Evolutionary conservation across 2,888 invertebrate species (phyloP).

Genomic region (Leptopterna dolabrata): DNA sequence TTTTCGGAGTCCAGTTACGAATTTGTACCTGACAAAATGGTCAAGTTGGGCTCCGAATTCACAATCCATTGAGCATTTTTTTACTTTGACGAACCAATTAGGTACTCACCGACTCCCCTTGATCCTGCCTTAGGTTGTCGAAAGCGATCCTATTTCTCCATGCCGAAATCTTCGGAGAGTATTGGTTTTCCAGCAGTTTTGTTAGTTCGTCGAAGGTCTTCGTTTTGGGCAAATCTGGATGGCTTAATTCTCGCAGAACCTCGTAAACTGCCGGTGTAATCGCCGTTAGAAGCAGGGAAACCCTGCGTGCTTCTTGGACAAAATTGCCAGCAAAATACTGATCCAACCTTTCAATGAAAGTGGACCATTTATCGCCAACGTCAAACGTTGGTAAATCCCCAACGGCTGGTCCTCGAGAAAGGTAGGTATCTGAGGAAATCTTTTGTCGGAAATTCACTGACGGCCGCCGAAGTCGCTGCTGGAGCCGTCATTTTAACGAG

Average conservation of each 20-base stretch:
- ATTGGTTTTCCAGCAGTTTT: neutral
- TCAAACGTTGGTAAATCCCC: slow-evolving; percentile 3
- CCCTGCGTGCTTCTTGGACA: neutral
- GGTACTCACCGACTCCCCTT: neutral
- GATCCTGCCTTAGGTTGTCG: neutral
- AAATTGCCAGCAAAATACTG: neutral
- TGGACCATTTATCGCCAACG: neutral
- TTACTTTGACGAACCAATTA: slow-evolving; percentile 6
- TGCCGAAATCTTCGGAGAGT: neutral
- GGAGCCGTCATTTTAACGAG: too few species aligned
- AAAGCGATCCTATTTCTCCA: neutral
- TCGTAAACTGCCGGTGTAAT: slow-evolving; percentile 8
- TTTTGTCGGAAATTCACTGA: too few species aligned
- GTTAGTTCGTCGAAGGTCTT: neutral
- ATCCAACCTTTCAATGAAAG: neutral
- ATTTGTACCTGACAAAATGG: neutral
- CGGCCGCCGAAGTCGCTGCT: too few species aligned
- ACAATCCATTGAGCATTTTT: slow-evolving; percentile 30
- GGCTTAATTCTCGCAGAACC: slow-evolving; percentile 20
- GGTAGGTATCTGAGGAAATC: too few species aligned
- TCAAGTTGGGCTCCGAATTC: neutral
- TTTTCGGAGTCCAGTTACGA: slow-evolving; percentile 5
- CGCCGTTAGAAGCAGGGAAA: neutral
- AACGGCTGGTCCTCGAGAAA: neutral
- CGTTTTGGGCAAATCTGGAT: neutral